Evolutionary conservation across 2,888 invertebrate genomes (phyloP).

Genomic region (Digitonthophagus gazella): DNA sequence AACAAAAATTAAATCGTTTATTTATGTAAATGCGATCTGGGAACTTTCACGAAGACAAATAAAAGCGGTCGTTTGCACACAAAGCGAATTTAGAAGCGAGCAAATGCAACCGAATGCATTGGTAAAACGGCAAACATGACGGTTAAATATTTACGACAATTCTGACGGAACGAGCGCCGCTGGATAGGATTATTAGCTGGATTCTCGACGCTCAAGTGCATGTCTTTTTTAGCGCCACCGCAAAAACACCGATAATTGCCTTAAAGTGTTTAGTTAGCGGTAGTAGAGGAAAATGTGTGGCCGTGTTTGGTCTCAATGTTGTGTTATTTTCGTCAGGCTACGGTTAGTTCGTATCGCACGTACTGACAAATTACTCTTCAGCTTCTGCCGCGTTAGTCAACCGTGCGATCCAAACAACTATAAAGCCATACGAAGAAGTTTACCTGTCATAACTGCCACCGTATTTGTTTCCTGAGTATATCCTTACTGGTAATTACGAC

Average conservation of each 20-base stretch:
- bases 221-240: not conserved
- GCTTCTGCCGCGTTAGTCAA: not conserved
- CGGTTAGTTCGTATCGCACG: not conserved
- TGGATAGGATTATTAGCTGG: not conserved
- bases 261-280: not conserved
- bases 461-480: not conserved
- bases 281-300: not conserved
- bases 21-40: not conserved
- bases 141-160: not conserved
- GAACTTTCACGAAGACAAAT: not conserved
- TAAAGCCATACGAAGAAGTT: not conserved
- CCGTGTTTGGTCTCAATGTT: not conserved
- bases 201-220: not conserved
- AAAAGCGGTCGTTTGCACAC: not conserved
- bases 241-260: not conserved
- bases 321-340: not conserved
- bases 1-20: not conserved
- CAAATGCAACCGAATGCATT: too few species aligned
- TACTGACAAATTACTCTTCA: not conserved
- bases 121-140: not conserved
- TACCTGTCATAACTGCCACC: not conserved
- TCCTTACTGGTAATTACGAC: not conserved
- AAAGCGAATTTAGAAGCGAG: too few species aligned
- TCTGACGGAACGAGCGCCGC: not conserved
- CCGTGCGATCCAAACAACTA: not conserved